Percentiles rank a stretch among this genome's conserved stretches.
Evolutionary conservation across 2,888 invertebrate genomes (phyloP).

Genomic region (Noctua janthina): DNA sequence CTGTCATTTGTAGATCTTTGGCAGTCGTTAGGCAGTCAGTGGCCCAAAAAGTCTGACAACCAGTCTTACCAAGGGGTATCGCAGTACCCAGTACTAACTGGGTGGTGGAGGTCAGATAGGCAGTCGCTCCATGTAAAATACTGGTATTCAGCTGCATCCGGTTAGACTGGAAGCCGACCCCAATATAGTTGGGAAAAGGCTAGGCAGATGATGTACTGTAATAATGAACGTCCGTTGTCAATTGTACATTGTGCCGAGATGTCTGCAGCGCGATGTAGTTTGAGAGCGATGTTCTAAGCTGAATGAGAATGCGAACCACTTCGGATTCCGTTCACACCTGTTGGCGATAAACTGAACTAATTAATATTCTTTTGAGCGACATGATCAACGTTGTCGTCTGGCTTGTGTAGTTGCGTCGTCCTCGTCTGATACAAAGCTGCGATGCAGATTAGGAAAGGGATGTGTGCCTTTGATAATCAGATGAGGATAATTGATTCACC

Average conservation of each 20-base stretch:
- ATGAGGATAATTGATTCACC: neutral
- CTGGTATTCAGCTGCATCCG: no score
- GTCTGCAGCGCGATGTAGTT: constrained; percentile 27
- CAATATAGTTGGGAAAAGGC: no score
- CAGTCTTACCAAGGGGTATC: no score
- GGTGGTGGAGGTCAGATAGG: no score
- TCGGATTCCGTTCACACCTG: constrained; percentile 51
- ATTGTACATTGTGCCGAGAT: neutral
- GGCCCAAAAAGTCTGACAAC: no score
- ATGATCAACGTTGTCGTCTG: constrained; percentile 23
- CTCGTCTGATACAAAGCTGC: neutral
- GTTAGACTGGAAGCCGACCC: no score
- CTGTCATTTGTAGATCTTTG: no score
- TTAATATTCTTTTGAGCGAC: constrained; percentile 60
- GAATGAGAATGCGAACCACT: constrained; percentile 40
- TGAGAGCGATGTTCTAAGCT: constrained; percentile 37
- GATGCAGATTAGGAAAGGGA: constrained; percentile 6
- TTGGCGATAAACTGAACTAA: constrained; percentile 49
- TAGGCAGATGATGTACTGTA: no score
- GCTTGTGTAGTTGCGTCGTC: neutral
- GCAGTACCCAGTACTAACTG: no score
- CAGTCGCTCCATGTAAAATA: no score
- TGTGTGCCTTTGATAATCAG: constrained; percentile 4
- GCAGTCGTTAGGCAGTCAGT: no score
- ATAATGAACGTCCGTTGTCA: neutral